A percentile compares a stretch with the other conserved stretches of the same genome.
Conservation (phyloP, 2,888 invertebrate species). For the Cataglyphis rosenhaueri region DNA sequence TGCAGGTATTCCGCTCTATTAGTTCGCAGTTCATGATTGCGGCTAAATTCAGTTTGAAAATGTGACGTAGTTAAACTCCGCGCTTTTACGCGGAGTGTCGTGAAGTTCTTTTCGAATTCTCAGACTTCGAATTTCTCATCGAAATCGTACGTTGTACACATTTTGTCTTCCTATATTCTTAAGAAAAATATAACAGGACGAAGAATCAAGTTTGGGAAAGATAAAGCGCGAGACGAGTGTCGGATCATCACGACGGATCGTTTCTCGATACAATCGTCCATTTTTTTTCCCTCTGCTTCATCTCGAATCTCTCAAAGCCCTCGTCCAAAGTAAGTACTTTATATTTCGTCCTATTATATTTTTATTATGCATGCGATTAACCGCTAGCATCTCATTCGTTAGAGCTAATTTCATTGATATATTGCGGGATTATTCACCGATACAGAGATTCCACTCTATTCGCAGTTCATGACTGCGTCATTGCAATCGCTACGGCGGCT, state of each 20-base stretch:
- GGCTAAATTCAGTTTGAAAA: neutral
- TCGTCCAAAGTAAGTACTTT: constrained; percentile 14
- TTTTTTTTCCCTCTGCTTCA: neutral
- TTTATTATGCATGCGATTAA: neutral
- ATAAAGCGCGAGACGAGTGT: neutral
- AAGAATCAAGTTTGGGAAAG: neutral
- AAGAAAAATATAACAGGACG: neutral
- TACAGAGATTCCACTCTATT: neutral
- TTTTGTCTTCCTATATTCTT: neutral
- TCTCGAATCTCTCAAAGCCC: neutral
- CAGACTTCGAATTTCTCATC: neutral
- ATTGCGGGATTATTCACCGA: neutral
- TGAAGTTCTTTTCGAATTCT: neutral
- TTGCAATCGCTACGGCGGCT: neutral
- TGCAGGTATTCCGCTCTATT: neutral
- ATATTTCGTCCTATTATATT: constrained; percentile 15
- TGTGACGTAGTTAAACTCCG: neutral
- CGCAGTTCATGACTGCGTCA: neutral
- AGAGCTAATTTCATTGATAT: neutral
- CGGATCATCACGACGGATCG: neutral
- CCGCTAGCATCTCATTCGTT: neutral
- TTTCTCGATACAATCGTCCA: neutral
- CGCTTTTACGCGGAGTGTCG: constrained; percentile 1
- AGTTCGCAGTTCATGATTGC: neutral
- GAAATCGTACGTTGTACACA: neutral